Evolutionary conservation across 2,888 invertebrate genomes (phyloP).

Genomic region (Leucania comma): DNA sequence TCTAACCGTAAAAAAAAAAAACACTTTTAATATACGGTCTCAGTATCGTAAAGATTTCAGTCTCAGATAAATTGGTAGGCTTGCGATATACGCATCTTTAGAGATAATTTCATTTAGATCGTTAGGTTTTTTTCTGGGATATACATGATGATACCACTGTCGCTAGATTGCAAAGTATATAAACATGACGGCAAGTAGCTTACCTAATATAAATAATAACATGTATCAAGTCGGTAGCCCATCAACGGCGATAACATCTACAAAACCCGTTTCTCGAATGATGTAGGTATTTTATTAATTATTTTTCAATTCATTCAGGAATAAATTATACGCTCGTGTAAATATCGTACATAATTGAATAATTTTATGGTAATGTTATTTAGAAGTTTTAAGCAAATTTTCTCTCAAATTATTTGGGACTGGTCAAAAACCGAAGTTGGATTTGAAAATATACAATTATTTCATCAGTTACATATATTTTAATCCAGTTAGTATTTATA

Average conservation of each 20-base stretch:
- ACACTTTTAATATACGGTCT: neutral
- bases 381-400: neutral
- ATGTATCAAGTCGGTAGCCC: constrained; percentile 36
- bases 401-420: neutral
- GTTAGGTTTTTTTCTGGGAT: constrained; percentile 33
- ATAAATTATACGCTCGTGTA: neutral
- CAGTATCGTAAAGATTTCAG: constrained; percentile 4
- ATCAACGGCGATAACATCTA: constrained; percentile 47
- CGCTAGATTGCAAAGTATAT: constrained; percentile 42
- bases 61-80: constrained; percentile 37
- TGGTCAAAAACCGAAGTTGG: neutral
- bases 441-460: neutral
- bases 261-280: constrained; percentile 32
- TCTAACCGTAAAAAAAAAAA: neutral
- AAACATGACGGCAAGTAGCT: constrained; percentile 40
- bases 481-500: too few species aligned
- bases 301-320: neutral
- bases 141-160: constrained; percentile 12
- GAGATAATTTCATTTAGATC: constrained; percentile 52
- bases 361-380: neutral
- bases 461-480: too few species aligned
- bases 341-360: neutral
- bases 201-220: constrained; percentile 56
- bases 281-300: constrained; percentile 11
- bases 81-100: constrained; percentile 25